Evolutionary conservation across 2,888 invertebrate genomes (phyloP), one percentile per base, ranked within the genome.

Genomic region (Melitaea athalia): DNA sequence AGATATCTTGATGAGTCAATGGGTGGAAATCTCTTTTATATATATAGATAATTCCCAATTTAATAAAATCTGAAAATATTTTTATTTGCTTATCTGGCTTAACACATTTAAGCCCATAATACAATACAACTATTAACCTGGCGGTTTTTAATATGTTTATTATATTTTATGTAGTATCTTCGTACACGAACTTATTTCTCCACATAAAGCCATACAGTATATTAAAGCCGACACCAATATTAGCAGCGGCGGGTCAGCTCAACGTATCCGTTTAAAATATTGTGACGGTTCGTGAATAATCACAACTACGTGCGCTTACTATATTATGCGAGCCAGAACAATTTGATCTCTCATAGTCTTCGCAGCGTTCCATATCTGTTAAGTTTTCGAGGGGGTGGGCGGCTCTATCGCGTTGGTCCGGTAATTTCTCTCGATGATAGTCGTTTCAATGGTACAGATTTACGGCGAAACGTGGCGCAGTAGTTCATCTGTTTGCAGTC

Each of bases 231-330:
- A 86, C 87, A 86, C 85, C 81, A 83, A 83, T 84, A 86, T 83
- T 82, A 85, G 84, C 85, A 83, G 84, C 53, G 78, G 78, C 80
- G 79, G 85, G 85, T 87, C 86, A 85, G 77, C 85, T 85, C 85
- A 87, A 88, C 86, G 85, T 81, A 84, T 81, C 77, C 81, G 83
- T 85, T 87, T 90, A 87, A 90, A 89, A 88, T 89, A 91, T 90
- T 88, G 86, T 87, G 89, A 89, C 87, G 83, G 81, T 77, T 77
- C 75, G 76, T 88, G 87, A 88, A 85, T 89, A 85, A 90, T 89
- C 81, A 83, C 79, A 77, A 71, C 78, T 82, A 85, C 86, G 85
- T 86, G 88, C 76, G 80, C 76, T 76, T 79, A 77, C 77, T 75
- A 75, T 76, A 74, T 79, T 78, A 76, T 76, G 66, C 69, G 68